Conservation (phyloP, 2,888 invertebrate genomes). For the Neria commutata region DNA sequence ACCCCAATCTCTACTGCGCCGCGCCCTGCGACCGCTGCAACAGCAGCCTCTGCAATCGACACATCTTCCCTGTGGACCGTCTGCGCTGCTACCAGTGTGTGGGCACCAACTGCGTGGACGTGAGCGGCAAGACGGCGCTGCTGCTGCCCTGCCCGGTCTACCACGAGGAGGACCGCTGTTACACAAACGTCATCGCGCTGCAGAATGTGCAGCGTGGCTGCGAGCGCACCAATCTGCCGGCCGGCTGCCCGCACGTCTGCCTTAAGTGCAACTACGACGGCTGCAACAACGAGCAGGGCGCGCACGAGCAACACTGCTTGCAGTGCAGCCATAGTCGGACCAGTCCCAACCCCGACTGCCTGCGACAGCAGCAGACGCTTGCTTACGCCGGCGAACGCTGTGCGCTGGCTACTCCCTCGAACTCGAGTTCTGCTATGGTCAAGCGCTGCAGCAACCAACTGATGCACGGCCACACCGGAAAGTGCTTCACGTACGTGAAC, state of each 20-base stretch:
- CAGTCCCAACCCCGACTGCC: slow-evolving; percentile 39
- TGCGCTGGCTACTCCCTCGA: slow-evolving; percentile 30
- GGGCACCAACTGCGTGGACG: slow-evolving; percentile 46
- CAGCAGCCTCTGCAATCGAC: slow-evolving; percentile 49
- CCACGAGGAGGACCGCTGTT: slow-evolving; percentile 46
- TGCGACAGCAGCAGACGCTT: slow-evolving; percentile 35
- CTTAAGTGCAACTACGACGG: slow-evolving; percentile 52
- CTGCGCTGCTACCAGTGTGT: slow-evolving; percentile 50
- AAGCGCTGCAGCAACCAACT: slow-evolving; percentile 47
- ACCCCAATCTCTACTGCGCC: slow-evolving; percentile 46
- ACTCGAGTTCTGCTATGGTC: no score
- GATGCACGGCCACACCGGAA: slow-evolving; percentile 45
- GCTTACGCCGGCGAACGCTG: slow-evolving; percentile 27
- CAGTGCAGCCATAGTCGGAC: slow-evolving; percentile 39
- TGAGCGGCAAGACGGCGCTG: slow-evolving; percentile 31
- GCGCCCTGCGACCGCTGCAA: slow-evolving; percentile 48
- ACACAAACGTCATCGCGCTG: slow-evolving; percentile 46
- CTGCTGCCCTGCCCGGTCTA: slow-evolving; percentile 50
- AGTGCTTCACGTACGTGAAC: slow-evolving; percentile 48
- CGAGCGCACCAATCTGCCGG: slow-evolving; percentile 42
- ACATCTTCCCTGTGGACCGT: slow-evolving; percentile 47
- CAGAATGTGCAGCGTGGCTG: slow-evolving; percentile 48
- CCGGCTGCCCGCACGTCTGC: slow-evolving; percentile 44
- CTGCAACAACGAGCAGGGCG: slow-evolving; percentile 46
- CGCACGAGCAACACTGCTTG: slow-evolving; percentile 41